Evolutionary conservation across 2,888 invertebrate species (phyloP).

Genomic region (Thyatira batis): DNA sequence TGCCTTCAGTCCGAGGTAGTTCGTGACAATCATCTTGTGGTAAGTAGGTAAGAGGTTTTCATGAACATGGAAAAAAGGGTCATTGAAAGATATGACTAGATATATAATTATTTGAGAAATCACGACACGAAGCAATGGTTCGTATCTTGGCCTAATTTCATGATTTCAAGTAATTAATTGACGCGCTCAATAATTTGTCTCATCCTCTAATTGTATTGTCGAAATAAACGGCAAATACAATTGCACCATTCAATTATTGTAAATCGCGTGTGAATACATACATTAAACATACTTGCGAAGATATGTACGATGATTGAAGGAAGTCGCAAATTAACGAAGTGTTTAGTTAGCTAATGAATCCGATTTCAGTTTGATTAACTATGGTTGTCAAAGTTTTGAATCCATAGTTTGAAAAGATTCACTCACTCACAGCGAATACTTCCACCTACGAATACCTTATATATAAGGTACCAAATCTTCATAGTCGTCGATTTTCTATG

Average conservation of each 20-base stretch:
- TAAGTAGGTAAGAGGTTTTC: too few species aligned
- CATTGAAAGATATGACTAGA: too few species aligned
- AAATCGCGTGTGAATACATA: neutral
- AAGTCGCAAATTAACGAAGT: neutral
- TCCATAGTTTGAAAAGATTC: too few species aligned
- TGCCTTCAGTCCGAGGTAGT: too few species aligned
- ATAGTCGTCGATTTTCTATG: too few species aligned
- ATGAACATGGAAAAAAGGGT: too few species aligned
- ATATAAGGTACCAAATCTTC: too few species aligned
- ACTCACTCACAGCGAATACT: too few species aligned
- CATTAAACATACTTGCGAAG: neutral
- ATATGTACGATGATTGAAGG: neutral
- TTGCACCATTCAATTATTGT: neutral
- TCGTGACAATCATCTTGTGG: too few species aligned
- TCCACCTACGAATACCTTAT: too few species aligned
- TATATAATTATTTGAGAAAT: neutral
- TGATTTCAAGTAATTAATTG: neutral
- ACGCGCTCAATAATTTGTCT: neutral
- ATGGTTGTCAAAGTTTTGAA: neutral
- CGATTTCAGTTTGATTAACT: neutral
- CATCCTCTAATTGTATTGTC: neutral
- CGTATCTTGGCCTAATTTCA: neutral
- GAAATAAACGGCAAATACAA: neutral
- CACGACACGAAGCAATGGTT: neutral
- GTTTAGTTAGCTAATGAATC: neutral